Evolutionary conservation across 2,888 invertebrate species (phyloP).

Genomic region (Strigamia crassipes): DNA sequence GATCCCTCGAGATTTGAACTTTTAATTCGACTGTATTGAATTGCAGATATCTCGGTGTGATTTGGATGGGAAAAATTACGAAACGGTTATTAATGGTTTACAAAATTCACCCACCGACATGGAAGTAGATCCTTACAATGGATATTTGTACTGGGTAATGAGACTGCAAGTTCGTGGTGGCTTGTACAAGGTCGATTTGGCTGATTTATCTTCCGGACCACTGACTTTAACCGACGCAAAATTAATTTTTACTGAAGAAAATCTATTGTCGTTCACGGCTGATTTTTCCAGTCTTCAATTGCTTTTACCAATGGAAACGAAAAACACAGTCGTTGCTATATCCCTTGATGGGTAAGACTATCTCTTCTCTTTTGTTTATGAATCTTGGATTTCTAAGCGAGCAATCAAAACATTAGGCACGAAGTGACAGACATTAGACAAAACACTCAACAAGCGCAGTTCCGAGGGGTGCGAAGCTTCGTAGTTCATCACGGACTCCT

Average conservation of each 20-base stretch:
- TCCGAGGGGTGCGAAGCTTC: slow-evolving; percentile 74
- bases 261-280: slow-evolving; percentile 80
- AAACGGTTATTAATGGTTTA: slow-evolving; percentile 73
- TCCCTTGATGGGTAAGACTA: slow-evolving; percentile 75
- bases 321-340: slow-evolving; percentile 78
- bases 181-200: slow-evolving; percentile 75
- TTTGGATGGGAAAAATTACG: slow-evolving; percentile 72
- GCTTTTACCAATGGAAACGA: slow-evolving; percentile 72
- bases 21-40: not conserved
- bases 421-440: slow-evolving; percentile 71
- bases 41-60: slow-evolving; percentile 75
- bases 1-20: not conserved
- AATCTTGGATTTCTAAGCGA: not conserved
- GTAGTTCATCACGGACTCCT: slow-evolving; percentile 77
- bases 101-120: slow-evolving; percentile 75
- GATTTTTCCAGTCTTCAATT: slow-evolving; percentile 81
- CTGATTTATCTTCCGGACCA: slow-evolving; percentile 66
- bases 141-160: slow-evolving; percentile 81
- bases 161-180: slow-evolving; percentile 66
- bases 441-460: slow-evolving; percentile 76
- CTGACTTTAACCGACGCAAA: slow-evolving; percentile 66
- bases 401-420: slow-evolving; percentile 60
- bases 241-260: slow-evolving; percentile 59
- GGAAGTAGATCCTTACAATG: slow-evolving; percentile 90
- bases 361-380: slow-evolving; percentile 44